Evolutionary conservation across 1,140 invertebrate genomes (phyloP).

Genomic region (Muscidifurax raptorellus): DNA sequence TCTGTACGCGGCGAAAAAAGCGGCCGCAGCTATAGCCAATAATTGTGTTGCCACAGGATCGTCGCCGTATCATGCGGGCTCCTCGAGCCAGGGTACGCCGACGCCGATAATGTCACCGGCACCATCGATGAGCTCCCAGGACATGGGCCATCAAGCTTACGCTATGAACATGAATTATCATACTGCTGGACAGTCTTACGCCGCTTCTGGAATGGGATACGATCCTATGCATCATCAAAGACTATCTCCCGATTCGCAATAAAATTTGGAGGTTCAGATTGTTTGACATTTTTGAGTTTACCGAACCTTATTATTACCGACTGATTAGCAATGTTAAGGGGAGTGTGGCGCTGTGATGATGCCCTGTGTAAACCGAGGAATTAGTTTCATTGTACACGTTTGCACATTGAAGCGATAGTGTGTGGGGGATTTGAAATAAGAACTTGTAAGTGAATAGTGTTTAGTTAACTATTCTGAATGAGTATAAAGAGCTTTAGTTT

Average conservation of each 20-base stretch:
- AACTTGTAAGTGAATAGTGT: too few relatives aligned
- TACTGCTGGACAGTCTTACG: not conserved
- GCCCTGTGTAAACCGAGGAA: not conserved
- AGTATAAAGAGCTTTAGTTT: too few relatives aligned
- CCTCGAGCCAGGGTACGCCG: constrained; percentile 87
- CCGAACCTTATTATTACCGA: not conserved
- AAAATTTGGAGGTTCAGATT: not conserved
- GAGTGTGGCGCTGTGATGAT: not conserved
- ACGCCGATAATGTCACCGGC: constrained; percentile 87
- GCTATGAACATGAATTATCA: constrained; percentile 11
- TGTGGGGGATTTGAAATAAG: too few relatives aligned
- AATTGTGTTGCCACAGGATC: constrained; percentile 81
- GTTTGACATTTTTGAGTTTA: not conserved
- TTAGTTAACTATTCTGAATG: too few relatives aligned
- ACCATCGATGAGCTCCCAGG: constrained; percentile 7
- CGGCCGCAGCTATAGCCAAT: constrained; percentile 82
- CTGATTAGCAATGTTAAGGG: not conserved
- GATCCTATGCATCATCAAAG: constrained; percentile 15
- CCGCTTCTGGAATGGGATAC: not conserved
- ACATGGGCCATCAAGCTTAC: not conserved
- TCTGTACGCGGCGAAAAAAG: constrained; percentile 99
- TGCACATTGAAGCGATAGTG: not conserved
- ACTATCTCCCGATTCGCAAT: constrained; percentile 17
- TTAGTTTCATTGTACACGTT: not conserved
- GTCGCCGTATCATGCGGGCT: constrained; percentile 92